Evolutionary conservation across 2,888 invertebrate genomes (phyloP), one percentile per base, ranked within the genome.

Genomic region (Campoplex capitator): DNA sequence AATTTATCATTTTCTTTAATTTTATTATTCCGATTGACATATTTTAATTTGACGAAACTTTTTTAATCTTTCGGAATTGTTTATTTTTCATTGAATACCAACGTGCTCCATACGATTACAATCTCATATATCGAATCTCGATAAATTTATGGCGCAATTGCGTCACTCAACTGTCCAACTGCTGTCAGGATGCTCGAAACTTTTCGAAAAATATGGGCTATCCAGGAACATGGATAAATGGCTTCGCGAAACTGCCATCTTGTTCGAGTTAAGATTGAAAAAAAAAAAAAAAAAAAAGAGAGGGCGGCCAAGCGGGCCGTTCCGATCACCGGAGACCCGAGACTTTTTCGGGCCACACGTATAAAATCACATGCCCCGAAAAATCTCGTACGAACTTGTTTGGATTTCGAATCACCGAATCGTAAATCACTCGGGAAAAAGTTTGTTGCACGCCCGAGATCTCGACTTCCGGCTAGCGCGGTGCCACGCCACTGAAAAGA

Each of bases 361-460:
- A 65, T 9, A 58, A 71, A 68, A 67, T 85, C 82, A 51, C 74
- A 78, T 70, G 78, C 68, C 83, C 71, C 75, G 76, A 38, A 82
- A 62, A 76, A 54, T 62, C 56, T 58, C 73, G 13, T 54, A 32
- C 42, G 13, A 65, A 45, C 62, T 71, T 90, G 88, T 90, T 91
- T 91, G 91, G 89, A 90, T 91, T 90, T 91, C 89, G 89, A 88
- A 89, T 92, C 90, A 90, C 88, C 56, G 68, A 71, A 76, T 86
- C 90, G 89, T 92, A 92, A 92, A 92, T 92, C 90, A 90, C 86
- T 82, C 88, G 88, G 86, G 89, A 90, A 87, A 82, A 91, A 92
- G 90, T 92, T 92, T 89, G 91, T 92, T 90, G 90, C 89, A 86
- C 89, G 88, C 88, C 48, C 23, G 35, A 42, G 54, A 74, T 32